These are phyloP conservation scores for Eulithis testata DNA, from an alignment of 2,888 invertebrate species.

Conservation along the genomic window DNA sequence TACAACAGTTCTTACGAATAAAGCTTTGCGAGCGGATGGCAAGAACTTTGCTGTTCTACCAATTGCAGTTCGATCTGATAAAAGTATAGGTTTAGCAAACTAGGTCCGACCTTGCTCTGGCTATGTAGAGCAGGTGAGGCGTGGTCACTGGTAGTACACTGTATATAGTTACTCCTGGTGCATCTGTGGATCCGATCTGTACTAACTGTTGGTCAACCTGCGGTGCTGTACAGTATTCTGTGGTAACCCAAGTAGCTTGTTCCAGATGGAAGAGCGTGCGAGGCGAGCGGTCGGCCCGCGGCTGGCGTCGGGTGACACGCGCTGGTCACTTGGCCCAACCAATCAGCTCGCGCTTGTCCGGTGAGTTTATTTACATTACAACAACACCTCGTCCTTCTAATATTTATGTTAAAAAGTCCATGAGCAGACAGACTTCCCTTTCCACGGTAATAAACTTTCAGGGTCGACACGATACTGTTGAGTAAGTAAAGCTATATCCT, in stretches of 20 bases:
- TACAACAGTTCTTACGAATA: background rate
- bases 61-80: constrained; percentile 1
- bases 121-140: constrained; percentile 45
- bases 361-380: constrained; percentile 57
- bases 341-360: constrained; percentile 63
- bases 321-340: constrained; percentile 63
- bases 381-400: constrained; percentile 9
- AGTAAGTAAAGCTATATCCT: no score
- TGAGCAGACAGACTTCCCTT: background rate
- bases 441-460: background rate
- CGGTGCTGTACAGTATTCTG: constrained; percentile 23
- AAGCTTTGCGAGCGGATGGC: background rate
- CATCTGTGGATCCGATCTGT: constrained; percentile 6
- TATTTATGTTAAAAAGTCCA: constrained; percentile 11
- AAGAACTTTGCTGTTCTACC: constrained; percentile 3
- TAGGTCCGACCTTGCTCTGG: constrained; percentile 39
- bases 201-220: constrained; percentile 20
- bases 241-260: constrained; percentile 66
- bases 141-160: constrained; percentile 41
- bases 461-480: background rate
- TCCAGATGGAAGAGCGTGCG: constrained; percentile 78
- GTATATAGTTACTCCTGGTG: constrained; percentile 14
- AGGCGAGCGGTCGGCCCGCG: constrained; percentile 70
- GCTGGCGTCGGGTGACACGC: constrained; percentile 74
- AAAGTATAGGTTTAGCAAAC: constrained; percentile 23